Percentiles rank a stretch among this genome's conserved stretches.
Evolutionary conservation across 1,140 invertebrate species (phyloP).

Genomic region (Cotesia typhae): DNA sequence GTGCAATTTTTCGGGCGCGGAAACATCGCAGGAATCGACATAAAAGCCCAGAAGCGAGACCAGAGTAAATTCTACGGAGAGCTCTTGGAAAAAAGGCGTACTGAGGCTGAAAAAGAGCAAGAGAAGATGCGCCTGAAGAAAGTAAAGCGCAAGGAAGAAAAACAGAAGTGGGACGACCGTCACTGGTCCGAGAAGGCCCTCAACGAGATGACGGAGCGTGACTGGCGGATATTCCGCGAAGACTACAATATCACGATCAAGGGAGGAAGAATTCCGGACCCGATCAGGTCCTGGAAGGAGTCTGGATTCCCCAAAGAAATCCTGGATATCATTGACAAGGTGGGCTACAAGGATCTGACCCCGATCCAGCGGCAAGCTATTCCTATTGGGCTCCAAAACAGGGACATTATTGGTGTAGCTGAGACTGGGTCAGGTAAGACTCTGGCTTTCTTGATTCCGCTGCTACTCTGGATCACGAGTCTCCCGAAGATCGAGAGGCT

Average conservation of each 20-base stretch:
- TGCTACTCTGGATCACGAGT: constrained; percentile 98
- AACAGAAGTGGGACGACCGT: constrained; percentile 98
- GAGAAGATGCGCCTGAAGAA: constrained; percentile 95
- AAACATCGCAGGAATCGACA: constrained; percentile 97
- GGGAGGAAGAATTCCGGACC: constrained; percentile 96
- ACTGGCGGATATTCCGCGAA: constrained; percentile 99
- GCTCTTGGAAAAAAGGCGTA: constrained; percentile 92
- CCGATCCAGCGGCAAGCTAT: constrained; percentile 99
- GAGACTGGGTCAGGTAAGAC: constrained; percentile 27
- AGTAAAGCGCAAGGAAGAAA: constrained; percentile 94
- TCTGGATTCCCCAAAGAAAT: constrained; percentile 91
- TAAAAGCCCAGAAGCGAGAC: constrained; percentile 96
- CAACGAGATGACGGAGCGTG: constrained; percentile 97
- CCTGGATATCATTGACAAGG: constrained; percentile 92
- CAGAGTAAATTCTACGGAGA: constrained; percentile 99
- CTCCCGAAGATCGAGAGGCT: constrained; percentile 93
- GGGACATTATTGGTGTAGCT: constrained; percentile 99
- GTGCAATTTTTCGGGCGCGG: constrained; percentile 98
- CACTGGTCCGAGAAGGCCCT: constrained; percentile 97
- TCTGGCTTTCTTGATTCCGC: constrained; percentile 92
- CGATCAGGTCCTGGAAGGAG: constrained; percentile 95
- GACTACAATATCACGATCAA: constrained; percentile 99
- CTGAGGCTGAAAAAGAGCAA: constrained; percentile 97
- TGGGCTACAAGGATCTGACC: constrained; percentile 98
- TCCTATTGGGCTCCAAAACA: constrained; percentile 97